Evolutionary conservation across 2,888 invertebrate genomes (phyloP).

Genomic region (Creontiades dilutus): DNA sequence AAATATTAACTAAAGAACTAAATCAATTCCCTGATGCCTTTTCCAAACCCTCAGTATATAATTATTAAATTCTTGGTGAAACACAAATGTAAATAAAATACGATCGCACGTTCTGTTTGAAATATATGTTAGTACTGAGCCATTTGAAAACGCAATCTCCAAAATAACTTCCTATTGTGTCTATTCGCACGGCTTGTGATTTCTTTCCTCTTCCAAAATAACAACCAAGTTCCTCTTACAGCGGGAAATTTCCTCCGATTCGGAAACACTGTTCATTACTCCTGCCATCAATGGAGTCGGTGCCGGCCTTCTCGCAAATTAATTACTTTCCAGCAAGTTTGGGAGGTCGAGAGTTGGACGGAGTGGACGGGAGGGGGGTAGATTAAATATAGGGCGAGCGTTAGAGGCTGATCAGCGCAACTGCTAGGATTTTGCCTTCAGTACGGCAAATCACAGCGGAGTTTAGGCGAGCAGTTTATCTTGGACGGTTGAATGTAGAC

Average conservation of each 20-base stretch:
- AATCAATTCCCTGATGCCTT: no score
- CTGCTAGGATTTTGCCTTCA: slow-evolving; percentile 21
- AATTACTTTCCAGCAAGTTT: slow-evolving; percentile 34
- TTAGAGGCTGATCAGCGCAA: not conserved
- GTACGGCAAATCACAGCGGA: slow-evolving; percentile 17
- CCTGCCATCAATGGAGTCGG: not conserved
- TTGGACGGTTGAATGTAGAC: slow-evolving; percentile 24
- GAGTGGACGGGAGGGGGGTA: slow-evolving; percentile 6
- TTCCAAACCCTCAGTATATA: no score
- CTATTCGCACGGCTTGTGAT: not conserved
- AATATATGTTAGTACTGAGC: no score
- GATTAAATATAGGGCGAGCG: not conserved
- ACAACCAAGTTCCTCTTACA: not conserved
- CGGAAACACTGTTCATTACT: slow-evolving; percentile 31
- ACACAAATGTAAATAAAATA: no score
- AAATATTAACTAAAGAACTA: no score
- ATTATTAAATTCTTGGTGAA: no score
- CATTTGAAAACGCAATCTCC: no score
- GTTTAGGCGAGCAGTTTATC: slow-evolving; percentile 18
- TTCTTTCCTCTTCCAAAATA: not conserved
- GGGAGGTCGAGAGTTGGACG: not conserved
- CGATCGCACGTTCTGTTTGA: no score
- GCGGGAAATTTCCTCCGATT: not conserved
- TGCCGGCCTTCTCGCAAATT: slow-evolving; percentile 29
- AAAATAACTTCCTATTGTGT: no score